Percentiles rank a stretch among this genome's conserved stretches.
Evolutionary conservation across 1,140 invertebrate genomes (phyloP).

Genomic region (Papilio xuthus): DNA sequence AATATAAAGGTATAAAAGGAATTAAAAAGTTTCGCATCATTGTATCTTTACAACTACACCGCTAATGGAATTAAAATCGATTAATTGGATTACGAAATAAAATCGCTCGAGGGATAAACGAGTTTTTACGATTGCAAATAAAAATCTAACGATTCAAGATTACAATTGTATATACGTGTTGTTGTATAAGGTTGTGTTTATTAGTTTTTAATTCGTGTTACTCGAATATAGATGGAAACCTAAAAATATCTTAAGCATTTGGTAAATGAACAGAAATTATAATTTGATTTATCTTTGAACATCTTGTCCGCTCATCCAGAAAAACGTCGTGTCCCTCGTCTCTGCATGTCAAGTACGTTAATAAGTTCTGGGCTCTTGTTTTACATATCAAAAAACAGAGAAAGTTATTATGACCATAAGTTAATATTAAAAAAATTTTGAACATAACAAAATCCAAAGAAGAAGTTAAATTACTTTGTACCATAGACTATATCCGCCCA

Average conservation of each 20-base stretch:
- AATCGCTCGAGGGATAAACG: not conserved
- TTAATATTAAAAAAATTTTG: not conserved
- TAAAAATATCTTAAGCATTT: too few relatives aligned
- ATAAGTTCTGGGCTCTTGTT: not conserved
- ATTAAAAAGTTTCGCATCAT: constrained; percentile 14
- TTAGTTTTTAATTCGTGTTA: too few relatives aligned
- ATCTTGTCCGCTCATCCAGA: not conserved
- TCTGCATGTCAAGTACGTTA: not conserved
- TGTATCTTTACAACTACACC: constrained; percentile 17
- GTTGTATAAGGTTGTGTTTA: not conserved
- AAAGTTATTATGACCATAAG: too few relatives aligned
- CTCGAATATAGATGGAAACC: too few relatives aligned
- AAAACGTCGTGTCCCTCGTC: not conserved
- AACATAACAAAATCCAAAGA: not conserved
- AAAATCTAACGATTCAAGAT: constrained; percentile 5
- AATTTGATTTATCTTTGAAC: not conserved
- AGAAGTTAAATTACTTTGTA: not conserved
- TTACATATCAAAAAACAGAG: not conserved
- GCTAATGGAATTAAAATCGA: constrained; percentile 16
- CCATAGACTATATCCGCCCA: not conserved
- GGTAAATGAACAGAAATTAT: not conserved
- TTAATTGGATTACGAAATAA: constrained; percentile 14
- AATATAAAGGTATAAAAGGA: not conserved
- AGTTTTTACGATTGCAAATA: constrained; percentile 9
- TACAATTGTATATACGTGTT: not conserved